Evolutionary conservation across 2,888 invertebrate species (phyloP), one percentile per base, ranked within the genome.

Genomic region (Trachelus tabidus): DNA sequence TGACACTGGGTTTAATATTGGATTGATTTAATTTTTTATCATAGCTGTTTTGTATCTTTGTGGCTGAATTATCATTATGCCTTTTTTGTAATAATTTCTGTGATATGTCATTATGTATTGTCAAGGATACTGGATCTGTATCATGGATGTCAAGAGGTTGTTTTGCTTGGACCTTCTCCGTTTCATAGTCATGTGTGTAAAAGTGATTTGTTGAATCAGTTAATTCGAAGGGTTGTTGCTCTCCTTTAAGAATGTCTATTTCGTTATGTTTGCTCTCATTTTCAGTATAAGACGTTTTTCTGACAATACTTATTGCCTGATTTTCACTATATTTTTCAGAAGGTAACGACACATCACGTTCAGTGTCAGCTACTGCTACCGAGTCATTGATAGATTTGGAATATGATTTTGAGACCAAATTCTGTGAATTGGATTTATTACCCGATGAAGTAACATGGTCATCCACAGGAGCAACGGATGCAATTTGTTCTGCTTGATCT

Each of bases 1-100:
- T 94, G 76, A 94, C 94, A 77, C 92, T 93, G 56, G 93, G 92
- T 83, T 92, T 92, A 68, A 87, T 90, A 82, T 86, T 89, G 4
- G 88, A 86, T 69, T 90, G 90, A 80, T 90, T 91, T 68, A 90
- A 80, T 80, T 89, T 90, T 33, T 89, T 89, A 77, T 89, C 87
- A 33, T 89, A 91, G 82, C 89, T 87, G 71, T 90, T 88, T 34
- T 87, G 87, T 69, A 86, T 83, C 75, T 89, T 87, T 12, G 82
- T 75, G 78, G 81, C 81, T 34, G 77, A 79, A 30, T 81, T 86
- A 76, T 89, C 89, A 79, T 89, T 90, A 23, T 86, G 86, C 68
- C 86, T 87, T 75, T 91, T 91, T 73, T 88, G 89, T 4, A 86
- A 78, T 31, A 87, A 83, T 35, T 88, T 90, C 74, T 87, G 87